These are phyloP conservation scores for Scolopax bukidnonensis DNA, from an alignment of 2,797 vertebrate genomes.

Conservation along the genomic window DNA sequence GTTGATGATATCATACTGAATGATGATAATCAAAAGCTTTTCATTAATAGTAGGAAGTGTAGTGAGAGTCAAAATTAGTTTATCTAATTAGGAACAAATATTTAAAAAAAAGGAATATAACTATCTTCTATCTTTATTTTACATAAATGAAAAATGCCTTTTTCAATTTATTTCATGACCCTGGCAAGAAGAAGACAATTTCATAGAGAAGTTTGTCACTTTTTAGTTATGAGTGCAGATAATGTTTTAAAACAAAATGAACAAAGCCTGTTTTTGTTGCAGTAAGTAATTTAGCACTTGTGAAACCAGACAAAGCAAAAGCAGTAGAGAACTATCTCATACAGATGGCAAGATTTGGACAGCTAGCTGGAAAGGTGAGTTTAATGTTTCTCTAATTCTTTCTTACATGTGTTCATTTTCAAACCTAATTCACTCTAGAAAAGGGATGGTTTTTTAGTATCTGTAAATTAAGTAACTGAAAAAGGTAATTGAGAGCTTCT, in stretches of 20 bases:
- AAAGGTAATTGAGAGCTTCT: not conserved
- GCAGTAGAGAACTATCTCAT: slow-evolving; percentile 98
- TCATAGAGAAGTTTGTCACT: not conserved
- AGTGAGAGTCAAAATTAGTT: not conserved
- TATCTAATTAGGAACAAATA: not conserved
- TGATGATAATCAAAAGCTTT: not conserved
- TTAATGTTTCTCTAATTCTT: not conserved
- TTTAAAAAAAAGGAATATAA: not conserved
- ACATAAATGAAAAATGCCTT: not conserved
- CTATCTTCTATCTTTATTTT: not conserved
- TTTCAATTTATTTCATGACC: not conserved
- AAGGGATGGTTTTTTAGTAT: not conserved
- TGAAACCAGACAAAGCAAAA: slow-evolving; percentile 97
- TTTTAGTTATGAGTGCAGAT: not conserved
- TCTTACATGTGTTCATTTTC: not conserved
- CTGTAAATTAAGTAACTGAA: not conserved
- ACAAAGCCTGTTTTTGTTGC: slow-evolving; percentile 49
- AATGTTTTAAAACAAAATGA: not conserved
- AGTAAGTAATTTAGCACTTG: slow-evolving; percentile 98
- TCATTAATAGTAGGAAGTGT: not conserved
- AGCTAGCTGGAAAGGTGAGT: slow-evolving; percentile 91
- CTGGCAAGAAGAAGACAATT: not conserved
- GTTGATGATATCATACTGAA: not conserved
- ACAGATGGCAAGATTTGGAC: slow-evolving; percentile 94
- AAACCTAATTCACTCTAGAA: not conserved